A percentile compares a stretch with the other conserved stretches of the same genome.
Conservation (phyloP, 2,113 vertebrate species). For the Tenebrosternarchus preto region DNA sequence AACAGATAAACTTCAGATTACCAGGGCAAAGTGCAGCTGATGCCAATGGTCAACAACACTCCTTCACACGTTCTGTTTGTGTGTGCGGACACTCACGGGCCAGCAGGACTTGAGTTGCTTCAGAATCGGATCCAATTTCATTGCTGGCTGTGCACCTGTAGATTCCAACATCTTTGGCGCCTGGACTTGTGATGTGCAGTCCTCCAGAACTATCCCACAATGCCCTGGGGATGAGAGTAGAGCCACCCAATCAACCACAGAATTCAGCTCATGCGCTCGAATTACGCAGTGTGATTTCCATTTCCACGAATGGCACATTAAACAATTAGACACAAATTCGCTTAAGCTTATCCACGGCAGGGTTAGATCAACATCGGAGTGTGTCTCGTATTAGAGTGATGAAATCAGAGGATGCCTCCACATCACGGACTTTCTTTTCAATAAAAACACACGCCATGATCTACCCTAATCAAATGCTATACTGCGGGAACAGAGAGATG, state of each 20-base stretch:
- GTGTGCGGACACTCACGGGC: constrained; percentile 76
- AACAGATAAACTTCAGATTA: constrained; percentile 2
- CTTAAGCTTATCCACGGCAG: constrained; percentile 3
- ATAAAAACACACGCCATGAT: constrained; percentile 28
- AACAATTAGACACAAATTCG: constrained; percentile 44
- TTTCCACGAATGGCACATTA: constrained; percentile 33
- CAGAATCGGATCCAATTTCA: constrained; percentile 75
- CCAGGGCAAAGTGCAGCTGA: neutral
- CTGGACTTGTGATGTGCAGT: constrained; percentile 76
- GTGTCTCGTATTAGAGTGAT: constrained; percentile 4
- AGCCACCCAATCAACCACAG: constrained; percentile 33
- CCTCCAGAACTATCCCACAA: constrained; percentile 68
- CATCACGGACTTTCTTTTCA: constrained; percentile 19
- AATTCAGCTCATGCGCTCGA: neutral
- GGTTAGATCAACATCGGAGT: constrained; percentile 41
- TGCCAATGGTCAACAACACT: neutral
- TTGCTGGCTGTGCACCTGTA: constrained; percentile 80
- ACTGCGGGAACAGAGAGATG: neutral
- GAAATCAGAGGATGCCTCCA: constrained; percentile 37
- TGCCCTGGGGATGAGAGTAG: constrained; percentile 67
- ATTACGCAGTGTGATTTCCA: constrained; percentile 36
- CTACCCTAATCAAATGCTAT: constrained; percentile 41
- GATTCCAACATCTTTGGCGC: constrained; percentile 74
- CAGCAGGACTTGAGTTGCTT: constrained; percentile 72
- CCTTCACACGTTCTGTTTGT: neutral